phyloP scores from a whole-genome alignment of 2,113 vertebrate genomes.

The Sinocyclocheilus grahami region DNA sequence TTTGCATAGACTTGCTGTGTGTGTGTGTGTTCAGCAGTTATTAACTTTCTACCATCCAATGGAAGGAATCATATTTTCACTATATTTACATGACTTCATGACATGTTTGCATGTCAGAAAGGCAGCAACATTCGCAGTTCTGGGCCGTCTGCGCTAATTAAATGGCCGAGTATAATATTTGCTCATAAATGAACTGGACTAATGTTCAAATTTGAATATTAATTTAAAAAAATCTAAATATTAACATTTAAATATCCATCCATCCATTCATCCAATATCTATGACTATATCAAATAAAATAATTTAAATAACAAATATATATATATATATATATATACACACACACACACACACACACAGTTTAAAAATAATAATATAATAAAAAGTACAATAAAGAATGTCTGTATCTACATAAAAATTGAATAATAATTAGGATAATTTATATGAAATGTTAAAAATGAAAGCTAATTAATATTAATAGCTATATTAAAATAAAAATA shows the following conservation, averaged over 20 bases:
- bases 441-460: no score
- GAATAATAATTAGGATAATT: no score
- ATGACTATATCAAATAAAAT: no score
- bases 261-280: no score
- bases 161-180: background rate
- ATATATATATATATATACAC: no score
- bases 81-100: background rate
- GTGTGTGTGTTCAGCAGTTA: constrained; percentile 5
- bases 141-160: background rate
- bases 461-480: background rate
- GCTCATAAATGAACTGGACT: background rate
- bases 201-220: background rate
- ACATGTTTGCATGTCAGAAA: background rate
- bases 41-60: background rate
- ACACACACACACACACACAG: no score
- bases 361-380: no score
- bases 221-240: background rate
- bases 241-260: background rate
- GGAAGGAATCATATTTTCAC: background rate
- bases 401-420: no score
- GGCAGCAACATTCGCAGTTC: background rate
- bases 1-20: constrained; percentile 50
- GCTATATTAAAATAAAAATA: no score
- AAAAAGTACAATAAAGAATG: no score
- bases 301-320: no score